These are phyloP conservation scores for Ovis canadensis DNA, from an alignment of 2,113 vertebrate genomes.

Conservation along the genomic window DNA sequence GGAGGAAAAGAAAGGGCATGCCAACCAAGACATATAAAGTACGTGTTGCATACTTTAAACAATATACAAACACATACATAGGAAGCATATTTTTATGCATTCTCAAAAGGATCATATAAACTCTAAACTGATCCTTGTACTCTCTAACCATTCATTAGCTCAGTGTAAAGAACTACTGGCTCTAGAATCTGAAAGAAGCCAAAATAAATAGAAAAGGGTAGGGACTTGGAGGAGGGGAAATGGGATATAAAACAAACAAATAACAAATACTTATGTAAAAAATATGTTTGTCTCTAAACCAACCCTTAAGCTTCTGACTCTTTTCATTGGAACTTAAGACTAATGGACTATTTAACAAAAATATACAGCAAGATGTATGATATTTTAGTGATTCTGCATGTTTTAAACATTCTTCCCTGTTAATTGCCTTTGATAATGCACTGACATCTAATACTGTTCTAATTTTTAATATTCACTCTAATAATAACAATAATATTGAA, in stretches of 20 bases:
- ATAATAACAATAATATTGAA: neutral
- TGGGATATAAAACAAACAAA: neutral
- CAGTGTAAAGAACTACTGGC: neutral
- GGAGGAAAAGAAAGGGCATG: neutral
- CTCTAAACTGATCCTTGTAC: neutral
- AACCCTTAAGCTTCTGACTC: neutral
- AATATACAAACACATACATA: neutral
- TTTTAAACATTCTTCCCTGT: neutral
- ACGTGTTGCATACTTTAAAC: neutral
- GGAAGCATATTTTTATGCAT: neutral
- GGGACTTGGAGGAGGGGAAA: neutral
- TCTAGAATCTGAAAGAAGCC: neutral
- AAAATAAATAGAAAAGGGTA: neutral
- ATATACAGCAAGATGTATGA: neutral
- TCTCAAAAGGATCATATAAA: neutral
- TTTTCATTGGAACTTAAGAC: neutral
- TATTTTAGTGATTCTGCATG: neutral
- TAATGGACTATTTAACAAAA: neutral
- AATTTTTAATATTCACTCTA: slow-evolving; percentile 1
- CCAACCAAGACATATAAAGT: neutral
- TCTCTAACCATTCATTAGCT: neutral
- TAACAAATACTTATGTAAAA: neutral
- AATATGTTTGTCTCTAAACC: neutral
- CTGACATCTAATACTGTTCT: neutral
- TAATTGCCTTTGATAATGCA: neutral